Percentiles rank a stretch among this genome's conserved stretches.
These are phyloP conservation scores for Corynorhinus townsendii DNA, from an alignment of 2,113 vertebrate genomes.

Conservation along the genomic window DNA sequence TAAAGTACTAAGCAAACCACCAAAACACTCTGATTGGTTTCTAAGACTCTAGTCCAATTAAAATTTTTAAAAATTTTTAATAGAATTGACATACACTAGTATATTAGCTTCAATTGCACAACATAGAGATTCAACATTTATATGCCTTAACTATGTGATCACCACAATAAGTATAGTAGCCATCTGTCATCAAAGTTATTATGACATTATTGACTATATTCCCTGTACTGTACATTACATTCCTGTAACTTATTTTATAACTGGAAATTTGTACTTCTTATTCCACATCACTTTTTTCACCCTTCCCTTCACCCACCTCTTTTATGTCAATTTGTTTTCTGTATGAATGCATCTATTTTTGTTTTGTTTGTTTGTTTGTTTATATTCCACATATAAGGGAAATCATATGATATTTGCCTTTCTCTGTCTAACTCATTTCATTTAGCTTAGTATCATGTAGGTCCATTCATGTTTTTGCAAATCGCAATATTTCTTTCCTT, in stretches of 20 bases:
- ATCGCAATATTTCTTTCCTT: neutral
- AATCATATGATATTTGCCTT: neutral
- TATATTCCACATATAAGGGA: neutral
- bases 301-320: neutral
- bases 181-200: neutral
- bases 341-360: neutral
- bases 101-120: neutral
- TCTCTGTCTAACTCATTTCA: neutral
- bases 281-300: neutral
- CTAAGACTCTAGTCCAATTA: neutral
- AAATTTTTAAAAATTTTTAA: neutral
- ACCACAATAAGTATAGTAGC: neutral
- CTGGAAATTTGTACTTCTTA: neutral
- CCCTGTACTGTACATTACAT: neutral
- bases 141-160: neutral
- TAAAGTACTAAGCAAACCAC: constrained; percentile 2
- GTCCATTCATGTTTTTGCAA: neutral
- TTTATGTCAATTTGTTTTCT: neutral
- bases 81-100: neutral
- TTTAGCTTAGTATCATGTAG: neutral
- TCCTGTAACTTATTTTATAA: neutral
- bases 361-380: neutral
- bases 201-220: neutral
- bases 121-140: neutral
- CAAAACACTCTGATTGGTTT: neutral